Evolutionary conservation across 2,113 vertebrate species (phyloP).

Genomic region (Callorhinus ursinus): DNA sequence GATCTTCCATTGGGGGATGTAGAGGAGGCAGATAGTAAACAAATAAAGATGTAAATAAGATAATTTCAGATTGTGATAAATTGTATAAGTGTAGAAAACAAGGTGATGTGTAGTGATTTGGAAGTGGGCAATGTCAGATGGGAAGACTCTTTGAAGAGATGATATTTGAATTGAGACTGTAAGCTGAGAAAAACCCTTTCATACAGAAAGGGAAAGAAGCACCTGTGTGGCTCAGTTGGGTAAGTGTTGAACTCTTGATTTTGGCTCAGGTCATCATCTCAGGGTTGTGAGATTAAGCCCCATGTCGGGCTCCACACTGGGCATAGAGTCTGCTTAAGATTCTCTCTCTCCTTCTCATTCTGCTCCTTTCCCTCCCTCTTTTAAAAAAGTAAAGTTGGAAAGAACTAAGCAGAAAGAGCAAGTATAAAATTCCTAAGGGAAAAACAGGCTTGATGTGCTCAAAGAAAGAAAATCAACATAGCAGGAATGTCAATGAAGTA

Average conservation of each 20-base stretch:
- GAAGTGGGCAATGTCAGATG: not conserved
- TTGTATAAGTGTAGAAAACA: not conserved
- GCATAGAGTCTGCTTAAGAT: not conserved
- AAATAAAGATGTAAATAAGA: slow-evolving; percentile 4
- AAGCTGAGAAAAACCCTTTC: not conserved
- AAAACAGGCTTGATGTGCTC: not conserved
- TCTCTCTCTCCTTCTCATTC: not conserved
- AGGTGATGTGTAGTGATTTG: not conserved
- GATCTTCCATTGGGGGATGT: not conserved
- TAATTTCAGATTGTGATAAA: slow-evolving; percentile 7
- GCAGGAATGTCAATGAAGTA: not conserved
- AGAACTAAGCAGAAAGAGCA: not conserved
- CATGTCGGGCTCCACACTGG: not conserved
- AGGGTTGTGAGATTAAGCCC: not conserved
- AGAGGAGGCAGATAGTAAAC: not conserved
- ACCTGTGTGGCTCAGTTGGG: not conserved
- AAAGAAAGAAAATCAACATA: slow-evolving; percentile 13
- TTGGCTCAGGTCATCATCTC: not conserved
- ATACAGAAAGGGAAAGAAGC: not conserved
- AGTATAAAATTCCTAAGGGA: not conserved
- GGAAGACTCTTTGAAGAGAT: not conserved
- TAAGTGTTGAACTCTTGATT: not conserved
- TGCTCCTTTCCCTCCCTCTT: not conserved
- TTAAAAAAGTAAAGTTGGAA: not conserved
- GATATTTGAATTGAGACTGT: slow-evolving; percentile 1